Conservation (phyloP, 2,113 vertebrate genomes). For the Hypomesus transpacificus region DNA sequence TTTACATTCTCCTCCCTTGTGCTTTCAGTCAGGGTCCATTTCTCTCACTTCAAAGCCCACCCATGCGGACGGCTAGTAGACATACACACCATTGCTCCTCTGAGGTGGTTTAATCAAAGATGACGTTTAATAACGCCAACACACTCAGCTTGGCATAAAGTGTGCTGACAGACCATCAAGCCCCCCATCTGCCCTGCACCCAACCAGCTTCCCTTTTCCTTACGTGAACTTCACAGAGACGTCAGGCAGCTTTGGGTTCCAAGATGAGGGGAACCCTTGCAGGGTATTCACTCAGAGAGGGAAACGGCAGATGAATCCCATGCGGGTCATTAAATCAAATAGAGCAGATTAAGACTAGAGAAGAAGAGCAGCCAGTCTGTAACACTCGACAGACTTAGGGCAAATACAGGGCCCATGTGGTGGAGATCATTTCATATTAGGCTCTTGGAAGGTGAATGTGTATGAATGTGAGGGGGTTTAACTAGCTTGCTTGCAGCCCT, state of each 20-base stretch:
- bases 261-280: too few relatives aligned
- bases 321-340: slow-evolving; percentile 43
- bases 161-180: slow-evolving; percentile 55
- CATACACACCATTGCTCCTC: slow-evolving; percentile 22
- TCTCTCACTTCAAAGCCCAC: slow-evolving; percentile 49
- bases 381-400: slow-evolving; percentile 10
- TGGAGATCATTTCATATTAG: slow-evolving; percentile 19
- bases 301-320: slow-evolving; percentile 34
- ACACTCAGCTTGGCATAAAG: slow-evolving; percentile 45
- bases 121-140: slow-evolving; percentile 42
- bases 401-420: slow-evolving; percentile 16
- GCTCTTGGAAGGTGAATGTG: slow-evolving; percentile 9
- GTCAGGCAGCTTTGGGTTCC: too few relatives aligned
- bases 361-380: slow-evolving; percentile 24
- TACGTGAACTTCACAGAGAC: too few relatives aligned
- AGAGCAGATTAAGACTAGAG: slow-evolving; percentile 29
- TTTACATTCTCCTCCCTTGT: slow-evolving; percentile 32
- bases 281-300: not conserved
- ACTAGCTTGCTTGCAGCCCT: not conserved
- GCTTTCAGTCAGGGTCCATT: slow-evolving; percentile 38
- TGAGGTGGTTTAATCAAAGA: slow-evolving; percentile 44
- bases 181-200: slow-evolving; percentile 63
- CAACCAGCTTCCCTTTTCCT: slow-evolving; percentile 32
- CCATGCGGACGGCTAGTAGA: slow-evolving; percentile 28
- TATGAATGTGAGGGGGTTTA: slow-evolving; percentile 28